Evolutionary conservation across 2,888 invertebrate species (phyloP).

Genomic region (Sialis lutaria): DNA sequence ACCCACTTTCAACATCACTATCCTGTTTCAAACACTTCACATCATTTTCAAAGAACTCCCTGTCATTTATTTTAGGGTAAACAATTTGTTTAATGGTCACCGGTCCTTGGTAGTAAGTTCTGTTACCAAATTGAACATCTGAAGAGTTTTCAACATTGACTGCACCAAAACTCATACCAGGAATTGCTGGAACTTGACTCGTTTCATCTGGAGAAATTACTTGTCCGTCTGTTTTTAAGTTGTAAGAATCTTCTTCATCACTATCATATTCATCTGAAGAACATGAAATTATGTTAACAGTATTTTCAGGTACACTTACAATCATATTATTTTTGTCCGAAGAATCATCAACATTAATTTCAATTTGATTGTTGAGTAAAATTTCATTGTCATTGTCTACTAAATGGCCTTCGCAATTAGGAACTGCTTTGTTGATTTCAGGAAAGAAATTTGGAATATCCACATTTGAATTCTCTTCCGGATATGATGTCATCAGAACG

Average conservation of each 20-base stretch:
- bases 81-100: slow-evolving; percentile 61
- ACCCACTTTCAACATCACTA: background rate
- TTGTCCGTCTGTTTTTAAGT: slow-evolving; percentile 8
- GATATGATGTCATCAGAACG: too few species aligned
- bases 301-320: background rate
- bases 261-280: slow-evolving; percentile 7
- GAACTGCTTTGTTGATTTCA: too few species aligned
- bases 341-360: background rate
- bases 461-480: too few species aligned
- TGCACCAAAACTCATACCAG: slow-evolving; percentile 32
- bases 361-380: background rate
- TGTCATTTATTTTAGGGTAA: slow-evolving; percentile 21
- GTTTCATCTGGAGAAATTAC: slow-evolving; percentile 1
- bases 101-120: slow-evolving; percentile 59
- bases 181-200: slow-evolving; percentile 7
- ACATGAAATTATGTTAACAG: background rate
- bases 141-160: slow-evolving; percentile 48
- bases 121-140: slow-evolving; percentile 60
- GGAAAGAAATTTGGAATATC: too few species aligned
- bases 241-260: slow-evolving; percentile 8
- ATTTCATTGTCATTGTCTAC: background rate
- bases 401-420: background rate
- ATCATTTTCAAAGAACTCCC: slow-evolving; percentile 11
- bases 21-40: slow-evolving; percentile 11
- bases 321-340: too few species aligned